These are phyloP conservation scores for Oriolus oriolus DNA, from an alignment of 2,113 vertebrate species.

Conservation along the genomic window DNA sequence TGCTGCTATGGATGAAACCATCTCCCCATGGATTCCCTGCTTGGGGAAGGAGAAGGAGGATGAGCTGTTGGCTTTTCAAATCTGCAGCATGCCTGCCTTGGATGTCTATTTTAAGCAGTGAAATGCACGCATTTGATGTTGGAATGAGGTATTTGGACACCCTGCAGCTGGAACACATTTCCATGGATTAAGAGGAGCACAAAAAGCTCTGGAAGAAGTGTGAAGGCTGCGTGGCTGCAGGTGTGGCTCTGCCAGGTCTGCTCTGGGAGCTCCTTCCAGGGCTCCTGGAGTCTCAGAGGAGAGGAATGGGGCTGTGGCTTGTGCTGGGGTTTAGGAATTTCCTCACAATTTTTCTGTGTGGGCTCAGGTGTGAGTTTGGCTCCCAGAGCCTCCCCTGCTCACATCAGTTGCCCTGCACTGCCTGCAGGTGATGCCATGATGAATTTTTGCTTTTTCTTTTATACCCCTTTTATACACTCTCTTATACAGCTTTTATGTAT, in stretches of 20 bases:
- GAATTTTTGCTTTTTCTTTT: too few relatives aligned
- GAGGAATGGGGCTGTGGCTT: neutral
- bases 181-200: neutral
- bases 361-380: neutral
- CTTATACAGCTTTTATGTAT: too few relatives aligned
- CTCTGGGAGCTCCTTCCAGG: neutral
- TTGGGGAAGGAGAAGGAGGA: neutral
- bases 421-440: too few relatives aligned
- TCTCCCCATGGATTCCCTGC: neutral
- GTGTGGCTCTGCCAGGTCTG: neutral
- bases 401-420: neutral
- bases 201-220: neutral
- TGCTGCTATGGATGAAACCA: neutral
- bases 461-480: too few relatives aligned
- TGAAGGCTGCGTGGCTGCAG: neutral
- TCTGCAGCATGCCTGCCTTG: neutral
- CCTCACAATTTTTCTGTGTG: accelerated
- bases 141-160: neutral
- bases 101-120: neutral
- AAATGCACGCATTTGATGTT: neutral
- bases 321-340: neutral
- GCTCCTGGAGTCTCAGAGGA: neutral
- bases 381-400: neutral
- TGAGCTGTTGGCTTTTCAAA: neutral
- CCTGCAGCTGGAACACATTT: neutral